Evolutionary conservation across 2,113 vertebrate genomes (phyloP).

Genomic region (Pachyramphus minor): DNA sequence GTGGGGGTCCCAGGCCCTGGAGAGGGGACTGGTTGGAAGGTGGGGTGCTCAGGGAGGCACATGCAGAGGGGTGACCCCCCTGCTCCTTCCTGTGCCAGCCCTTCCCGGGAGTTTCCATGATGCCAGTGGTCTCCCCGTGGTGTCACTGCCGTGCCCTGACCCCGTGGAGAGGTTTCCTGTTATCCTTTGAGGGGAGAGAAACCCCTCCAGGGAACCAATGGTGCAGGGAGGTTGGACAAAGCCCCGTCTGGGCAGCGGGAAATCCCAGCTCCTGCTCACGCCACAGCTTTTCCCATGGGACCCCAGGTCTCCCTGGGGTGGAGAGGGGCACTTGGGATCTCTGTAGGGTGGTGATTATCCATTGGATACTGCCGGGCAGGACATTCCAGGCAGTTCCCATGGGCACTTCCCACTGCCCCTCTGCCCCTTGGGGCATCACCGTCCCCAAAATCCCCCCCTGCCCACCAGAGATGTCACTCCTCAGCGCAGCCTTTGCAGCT

Average conservation of each 20-base stretch:
- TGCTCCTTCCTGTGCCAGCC: background rate
- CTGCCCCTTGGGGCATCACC: background rate
- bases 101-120: background rate
- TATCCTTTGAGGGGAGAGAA: accelerated
- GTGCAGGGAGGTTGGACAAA: background rate
- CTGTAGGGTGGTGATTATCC: background rate
- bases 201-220: accelerated
- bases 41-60: accelerated
- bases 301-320: background rate
- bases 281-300: background rate
- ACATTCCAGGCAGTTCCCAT: accelerated
- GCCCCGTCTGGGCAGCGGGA: accelerated
- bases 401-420: background rate
- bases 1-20: accelerated
- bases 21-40: background rate
- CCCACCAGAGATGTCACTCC: background rate
- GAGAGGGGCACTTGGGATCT: accelerated
- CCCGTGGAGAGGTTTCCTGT: accelerated
- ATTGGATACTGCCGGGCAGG: accelerated
- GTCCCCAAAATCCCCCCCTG: accelerated
- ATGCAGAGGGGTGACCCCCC: background rate
- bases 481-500: accelerated
- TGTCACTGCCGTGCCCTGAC: background rate
- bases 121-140: background rate
- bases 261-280: background rate